Percentiles rank a stretch among this genome's conserved stretches.
Conservation (phyloP, 2,113 vertebrate species). For the Cavia aperea region DNA sequence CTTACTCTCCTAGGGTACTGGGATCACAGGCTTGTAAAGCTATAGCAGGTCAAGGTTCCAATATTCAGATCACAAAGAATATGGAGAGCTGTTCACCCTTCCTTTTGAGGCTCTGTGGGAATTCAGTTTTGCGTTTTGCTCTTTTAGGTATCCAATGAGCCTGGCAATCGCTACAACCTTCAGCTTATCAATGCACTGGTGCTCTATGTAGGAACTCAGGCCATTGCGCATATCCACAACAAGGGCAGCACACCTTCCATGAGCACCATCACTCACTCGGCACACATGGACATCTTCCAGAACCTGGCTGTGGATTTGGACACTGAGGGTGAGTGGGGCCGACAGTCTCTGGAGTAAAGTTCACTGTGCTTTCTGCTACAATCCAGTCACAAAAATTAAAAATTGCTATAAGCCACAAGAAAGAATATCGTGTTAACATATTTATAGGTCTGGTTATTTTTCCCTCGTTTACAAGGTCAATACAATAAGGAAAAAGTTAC, state of each 20-base stretch:
- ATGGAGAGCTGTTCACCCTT: not conserved
- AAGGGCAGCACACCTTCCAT: constrained; percentile 99
- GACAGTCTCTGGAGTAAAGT: not conserved
- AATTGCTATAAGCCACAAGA: not conserved
- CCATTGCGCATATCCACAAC: constrained; percentile 98
- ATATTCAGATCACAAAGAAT: not conserved
- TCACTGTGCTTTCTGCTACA: not conserved
- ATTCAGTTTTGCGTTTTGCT: constrained; percentile 36
- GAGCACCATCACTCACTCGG: constrained; percentile 99
- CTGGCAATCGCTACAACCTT: constrained; percentile 99
- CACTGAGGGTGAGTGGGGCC: constrained; percentile 88
- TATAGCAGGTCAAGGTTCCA: not conserved
- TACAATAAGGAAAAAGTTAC: not conserved
- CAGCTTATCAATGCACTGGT: constrained; percentile 98
- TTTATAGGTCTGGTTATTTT: not conserved
- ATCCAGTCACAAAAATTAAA: not conserved
- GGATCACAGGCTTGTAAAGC: not conserved
- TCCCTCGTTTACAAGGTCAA: not conserved
- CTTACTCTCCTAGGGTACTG: not conserved
- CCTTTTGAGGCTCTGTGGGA: not conserved
- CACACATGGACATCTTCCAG: constrained; percentile 99
- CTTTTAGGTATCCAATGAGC: constrained; percentile 94
- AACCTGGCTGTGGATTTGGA: constrained; percentile 98
- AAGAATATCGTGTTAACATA: not conserved
- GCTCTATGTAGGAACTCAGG: constrained; percentile 97